These are phyloP conservation scores for Isaurus tuberculatus DNA, from an alignment of 92 coral and sea anemone species.

Conservation along the genomic window DNA sequence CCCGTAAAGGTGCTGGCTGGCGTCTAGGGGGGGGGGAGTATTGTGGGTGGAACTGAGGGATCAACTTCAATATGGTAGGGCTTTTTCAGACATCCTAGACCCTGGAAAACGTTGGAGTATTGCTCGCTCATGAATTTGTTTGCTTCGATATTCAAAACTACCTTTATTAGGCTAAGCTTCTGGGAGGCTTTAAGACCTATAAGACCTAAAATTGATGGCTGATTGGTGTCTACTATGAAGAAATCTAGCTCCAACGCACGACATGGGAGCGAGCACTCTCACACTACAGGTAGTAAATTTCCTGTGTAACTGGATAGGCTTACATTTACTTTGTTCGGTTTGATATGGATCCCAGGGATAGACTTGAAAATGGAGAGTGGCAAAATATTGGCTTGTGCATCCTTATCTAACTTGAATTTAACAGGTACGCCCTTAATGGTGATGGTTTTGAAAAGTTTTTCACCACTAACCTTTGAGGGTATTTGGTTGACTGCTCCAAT, in stretches of 20 bases:
- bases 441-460: slow-evolving; percentile 37
- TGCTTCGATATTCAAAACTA: slow-evolving; percentile 30
- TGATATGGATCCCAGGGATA: slow-evolving; percentile 9
- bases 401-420: slow-evolving; percentile 52
- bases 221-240: slow-evolving; percentile 47
- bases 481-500: slow-evolving; percentile 54
- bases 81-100: slow-evolving; percentile 54
- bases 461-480: slow-evolving; percentile 12
- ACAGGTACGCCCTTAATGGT: slow-evolving; percentile 38
- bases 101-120: slow-evolving; percentile 60
- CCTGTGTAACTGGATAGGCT: slow-evolving; percentile 47
- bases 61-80: slow-evolving; percentile 65
- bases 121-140: neutral
- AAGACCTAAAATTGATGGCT: slow-evolving; percentile 49
- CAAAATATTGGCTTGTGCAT: slow-evolving; percentile 54
- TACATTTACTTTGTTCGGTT: slow-evolving; percentile 4
- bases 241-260: slow-evolving; percentile 37
- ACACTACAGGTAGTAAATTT: slow-evolving; percentile 34
- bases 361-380: slow-evolving; percentile 48
- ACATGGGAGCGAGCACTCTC: slow-evolving; percentile 30
- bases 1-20: slow-evolving; percentile 56
- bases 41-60: slow-evolving; percentile 43
- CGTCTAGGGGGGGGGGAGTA: slow-evolving; percentile 21
- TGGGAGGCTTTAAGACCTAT: slow-evolving; percentile 60
- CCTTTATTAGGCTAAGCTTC: slow-evolving; percentile 53